Base-by-base conservation (phyloP, 2,113 vertebrate genomes). In the Nycticryphes semicollaris region DNA sequence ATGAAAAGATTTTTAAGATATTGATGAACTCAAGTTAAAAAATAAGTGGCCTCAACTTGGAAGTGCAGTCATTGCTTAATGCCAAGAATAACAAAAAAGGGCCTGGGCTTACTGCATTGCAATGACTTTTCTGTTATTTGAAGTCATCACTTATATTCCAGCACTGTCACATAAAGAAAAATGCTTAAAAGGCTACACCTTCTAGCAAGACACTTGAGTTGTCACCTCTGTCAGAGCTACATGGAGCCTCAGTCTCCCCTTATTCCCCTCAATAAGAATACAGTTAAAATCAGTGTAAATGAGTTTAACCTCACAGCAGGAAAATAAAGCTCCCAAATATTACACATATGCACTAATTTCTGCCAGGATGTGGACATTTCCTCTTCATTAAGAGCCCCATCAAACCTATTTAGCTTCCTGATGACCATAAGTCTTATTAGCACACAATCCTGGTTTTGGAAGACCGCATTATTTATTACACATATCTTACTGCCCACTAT, bases 401-500 rank as follows among this genome's bases (percentile, higher is more conserved):
- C 30, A 83, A 80, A 45, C 3, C 25, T 80, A 4, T 74, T 54
- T 41, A 67, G 14, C 19, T 70, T 95, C 10, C 37, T n/a, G 11
- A 37, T 21, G 8, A 54, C 10, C 15, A 53, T 1, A 1, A 74
- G 22, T 30, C 31, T 45, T 63, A 41, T 72, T 66, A 86, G 47
- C 4, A 57, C 31, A 53, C 13, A 69, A 6, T 12, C 14, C 20
- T 84, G 11, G 3, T 45, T 88, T 79, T 90, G 20, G 41, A 81
- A 86, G 30, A n/a, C 35, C 48, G 2, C 1, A 3, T 35, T 93
- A n/a, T 66, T 47, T 25, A 33, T 69, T 62, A 20, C 33, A 30
- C 1, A 1, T n/a, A 43, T 27, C 10, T 35, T 51, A 13, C 8
- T 48, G 53, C 2, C 4, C 6, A 9, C 13, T 57, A 3, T 9